Evolutionary conservation across 2,113 vertebrate genomes (phyloP).

Genomic region (Trematomus loennbergii): DNA sequence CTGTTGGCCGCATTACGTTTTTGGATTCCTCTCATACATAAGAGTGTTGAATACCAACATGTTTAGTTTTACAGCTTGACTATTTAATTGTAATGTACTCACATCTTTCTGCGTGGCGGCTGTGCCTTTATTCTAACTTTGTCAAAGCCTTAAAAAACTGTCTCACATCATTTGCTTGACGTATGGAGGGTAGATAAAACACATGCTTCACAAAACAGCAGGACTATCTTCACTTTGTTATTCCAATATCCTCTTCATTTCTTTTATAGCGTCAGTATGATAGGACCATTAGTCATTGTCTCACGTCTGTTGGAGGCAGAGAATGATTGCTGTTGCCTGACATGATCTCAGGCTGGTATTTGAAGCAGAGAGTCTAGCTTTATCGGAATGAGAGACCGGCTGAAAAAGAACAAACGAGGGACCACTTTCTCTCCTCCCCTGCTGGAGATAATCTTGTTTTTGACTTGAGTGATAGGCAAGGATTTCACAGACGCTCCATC

Average conservation of each 20-base stretch:
- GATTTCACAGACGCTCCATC: slow-evolving; percentile 73
- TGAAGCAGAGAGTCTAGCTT: slow-evolving; percentile 57
- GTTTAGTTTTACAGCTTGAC: slow-evolving; percentile 3
- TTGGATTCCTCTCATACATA: neutral
- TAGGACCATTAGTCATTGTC: slow-evolving; percentile 72
- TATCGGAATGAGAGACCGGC: slow-evolving; percentile 44
- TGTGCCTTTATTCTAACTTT: slow-evolving; percentile 14
- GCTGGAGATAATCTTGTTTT: slow-evolving; percentile 75
- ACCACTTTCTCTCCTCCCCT: slow-evolving; percentile 40
- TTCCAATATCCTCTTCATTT: slow-evolving; percentile 70
- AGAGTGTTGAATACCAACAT: neutral
- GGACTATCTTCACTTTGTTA: slow-evolving; percentile 67
- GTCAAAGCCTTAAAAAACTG: slow-evolving; percentile 22
- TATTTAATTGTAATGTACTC: slow-evolving; percentile 45
- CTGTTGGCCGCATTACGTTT: neutral
- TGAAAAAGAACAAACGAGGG: slow-evolving; percentile 63
- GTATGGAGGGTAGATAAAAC: slow-evolving; percentile 57
- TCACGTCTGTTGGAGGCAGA: slow-evolving; percentile 50
- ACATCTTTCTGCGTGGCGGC: slow-evolving; percentile 6
- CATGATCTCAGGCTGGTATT: slow-evolving; percentile 61
- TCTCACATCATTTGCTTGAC: slow-evolving; percentile 71
- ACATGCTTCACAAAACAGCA: slow-evolving; percentile 55
- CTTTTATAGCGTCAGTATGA: slow-evolving; percentile 52
- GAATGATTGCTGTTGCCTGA: slow-evolving; percentile 68
- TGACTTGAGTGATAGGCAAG: slow-evolving; percentile 70